phyloP scores from a whole-genome alignment of 2,797 vertebrate species.

The Chloroceryle inda region DNA sequence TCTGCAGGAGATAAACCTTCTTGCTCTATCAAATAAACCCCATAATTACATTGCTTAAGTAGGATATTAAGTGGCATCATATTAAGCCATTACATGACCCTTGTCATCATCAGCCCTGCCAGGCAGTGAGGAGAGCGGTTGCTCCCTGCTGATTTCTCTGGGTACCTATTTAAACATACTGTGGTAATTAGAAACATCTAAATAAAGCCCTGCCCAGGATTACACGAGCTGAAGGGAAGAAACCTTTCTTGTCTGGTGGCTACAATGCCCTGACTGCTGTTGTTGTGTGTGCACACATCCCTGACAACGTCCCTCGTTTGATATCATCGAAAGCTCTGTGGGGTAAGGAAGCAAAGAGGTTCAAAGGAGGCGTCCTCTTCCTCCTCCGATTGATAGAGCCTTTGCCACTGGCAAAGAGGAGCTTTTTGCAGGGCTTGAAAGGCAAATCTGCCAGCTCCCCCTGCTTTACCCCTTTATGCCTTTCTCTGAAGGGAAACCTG shows the following conservation, averaged over 20 bases:
- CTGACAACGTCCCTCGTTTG: not conserved
- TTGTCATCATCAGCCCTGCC: constrained; percentile 55
- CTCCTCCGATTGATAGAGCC: not conserved
- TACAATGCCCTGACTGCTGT: constrained; percentile 4
- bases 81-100: constrained; percentile 68
- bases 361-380: constrained; percentile 19
- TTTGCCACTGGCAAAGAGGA: not conserved
- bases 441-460: constrained; percentile 19
- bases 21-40: constrained; percentile 60
- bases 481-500: constrained; percentile 59
- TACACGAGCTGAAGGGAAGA: constrained; percentile 25
- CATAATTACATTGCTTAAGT: constrained; percentile 69
- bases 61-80: constrained; percentile 71
- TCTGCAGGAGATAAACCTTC: constrained; percentile 59
- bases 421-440: constrained; percentile 34
- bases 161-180: constrained; percentile 58
- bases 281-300: not conserved
- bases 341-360: constrained; percentile 11
- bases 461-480: constrained; percentile 35
- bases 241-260: not conserved
- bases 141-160: constrained; percentile 57
- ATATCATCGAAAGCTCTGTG: not conserved
- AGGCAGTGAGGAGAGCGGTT: constrained; percentile 37
- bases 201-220: constrained; percentile 46
- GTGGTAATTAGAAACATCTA: constrained; percentile 65